Evolutionary conservation across 1,140 invertebrate species (phyloP).

Genomic region (Drosophila miranda): DNA sequence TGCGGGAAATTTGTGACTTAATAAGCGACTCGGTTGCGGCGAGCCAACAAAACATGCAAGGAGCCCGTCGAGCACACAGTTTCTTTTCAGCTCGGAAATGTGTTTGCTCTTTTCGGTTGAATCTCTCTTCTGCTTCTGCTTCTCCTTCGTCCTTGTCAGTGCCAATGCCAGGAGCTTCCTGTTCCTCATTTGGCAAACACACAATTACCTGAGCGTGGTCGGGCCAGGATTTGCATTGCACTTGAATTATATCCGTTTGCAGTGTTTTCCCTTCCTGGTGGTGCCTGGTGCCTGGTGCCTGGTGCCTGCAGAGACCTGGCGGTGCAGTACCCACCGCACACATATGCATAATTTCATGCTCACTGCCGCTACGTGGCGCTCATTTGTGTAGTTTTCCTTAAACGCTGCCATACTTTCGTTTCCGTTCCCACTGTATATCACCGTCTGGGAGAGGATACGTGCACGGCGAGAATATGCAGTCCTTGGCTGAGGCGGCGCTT

Average conservation of each 20-base stretch:
- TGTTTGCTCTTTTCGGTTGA: conserved; percentile 64
- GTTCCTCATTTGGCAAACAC: conserved; percentile 14
- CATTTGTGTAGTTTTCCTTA: conserved; percentile 53
- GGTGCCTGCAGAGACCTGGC: conserved; percentile 5
- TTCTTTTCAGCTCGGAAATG: conserved; percentile 33
- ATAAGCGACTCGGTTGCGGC: conserved; percentile 11
- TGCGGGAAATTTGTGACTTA: conserved; percentile 11
- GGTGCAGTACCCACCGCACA: conserved; percentile 30
- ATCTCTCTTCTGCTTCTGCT: conserved; percentile 3
- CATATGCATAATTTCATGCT: conserved; percentile 70
- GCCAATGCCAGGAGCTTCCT: conserved; percentile 36
- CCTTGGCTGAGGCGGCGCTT: conserved; percentile 39
- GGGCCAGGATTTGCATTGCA: conserved; percentile 76
- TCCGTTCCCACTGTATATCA: conserved; percentile 31
- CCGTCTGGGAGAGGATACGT: conserved; percentile 29
- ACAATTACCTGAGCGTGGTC: conserved; percentile 59
- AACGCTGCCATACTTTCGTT: conserved; percentile 53
- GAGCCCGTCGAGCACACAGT: conserved; percentile 22
- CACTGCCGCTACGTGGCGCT: conserved; percentile 25
- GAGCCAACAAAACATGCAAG: conserved; percentile 3
- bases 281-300: neutral
- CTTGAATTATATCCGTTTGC: conserved; percentile 77
- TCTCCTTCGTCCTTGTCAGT: conserved; percentile 7
- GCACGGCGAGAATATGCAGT: conserved; percentile 40
- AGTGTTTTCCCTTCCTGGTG: conserved; percentile 9